A percentile compares a stretch with the other conserved stretches of the same genome.
phyloP scores from a whole-genome alignment of 2,888 invertebrate genomes.

The Nymphalis c-album region DNA sequence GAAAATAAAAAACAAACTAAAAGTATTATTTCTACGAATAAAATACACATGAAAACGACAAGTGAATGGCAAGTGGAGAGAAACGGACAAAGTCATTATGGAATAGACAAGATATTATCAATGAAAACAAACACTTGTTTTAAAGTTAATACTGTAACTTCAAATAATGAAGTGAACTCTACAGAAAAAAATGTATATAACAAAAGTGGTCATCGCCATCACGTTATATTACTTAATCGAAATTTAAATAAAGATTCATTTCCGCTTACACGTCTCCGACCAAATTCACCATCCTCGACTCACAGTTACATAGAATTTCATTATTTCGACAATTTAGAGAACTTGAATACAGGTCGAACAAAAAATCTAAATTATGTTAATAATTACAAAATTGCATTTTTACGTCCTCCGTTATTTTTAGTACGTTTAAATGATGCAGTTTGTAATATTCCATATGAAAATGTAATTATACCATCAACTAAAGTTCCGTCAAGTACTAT shows the following conservation, averaged over 20 bases:
- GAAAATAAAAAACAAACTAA: slow-evolving; percentile 4
- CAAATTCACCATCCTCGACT: slow-evolving; percentile 45
- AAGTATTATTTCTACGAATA: not conserved
- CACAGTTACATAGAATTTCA: slow-evolving; percentile 71
- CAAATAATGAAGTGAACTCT: slow-evolving; percentile 10
- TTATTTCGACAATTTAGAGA: slow-evolving; percentile 59
- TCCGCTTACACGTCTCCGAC: slow-evolving; percentile 14
- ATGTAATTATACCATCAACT: slow-evolving; percentile 31
- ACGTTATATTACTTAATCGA: slow-evolving; percentile 3
- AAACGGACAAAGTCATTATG: slow-evolving; percentile 60
- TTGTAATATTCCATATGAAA: slow-evolving; percentile 19
- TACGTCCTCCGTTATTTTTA: slow-evolving; percentile 44
- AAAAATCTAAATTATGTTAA: slow-evolving; percentile 20
- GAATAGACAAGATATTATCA: slow-evolving; percentile 64
- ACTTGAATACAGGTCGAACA: not conserved
- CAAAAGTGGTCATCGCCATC: slow-evolving; percentile 19
- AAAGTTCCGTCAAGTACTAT: not conserved
- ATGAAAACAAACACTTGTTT: slow-evolving; percentile 58
- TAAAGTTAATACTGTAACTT: slow-evolving; percentile 44
- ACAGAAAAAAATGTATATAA: slow-evolving; percentile 20
- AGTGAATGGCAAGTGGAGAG: slow-evolving; percentile 53
- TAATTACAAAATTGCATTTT: slow-evolving; percentile 25
- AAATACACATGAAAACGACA: not conserved
- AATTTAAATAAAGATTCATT: slow-evolving; percentile 25
- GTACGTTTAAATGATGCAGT: slow-evolving; percentile 45